phyloP scores from a whole-genome alignment of 2,888 invertebrate species.

The Caprella mutica region DNA sequence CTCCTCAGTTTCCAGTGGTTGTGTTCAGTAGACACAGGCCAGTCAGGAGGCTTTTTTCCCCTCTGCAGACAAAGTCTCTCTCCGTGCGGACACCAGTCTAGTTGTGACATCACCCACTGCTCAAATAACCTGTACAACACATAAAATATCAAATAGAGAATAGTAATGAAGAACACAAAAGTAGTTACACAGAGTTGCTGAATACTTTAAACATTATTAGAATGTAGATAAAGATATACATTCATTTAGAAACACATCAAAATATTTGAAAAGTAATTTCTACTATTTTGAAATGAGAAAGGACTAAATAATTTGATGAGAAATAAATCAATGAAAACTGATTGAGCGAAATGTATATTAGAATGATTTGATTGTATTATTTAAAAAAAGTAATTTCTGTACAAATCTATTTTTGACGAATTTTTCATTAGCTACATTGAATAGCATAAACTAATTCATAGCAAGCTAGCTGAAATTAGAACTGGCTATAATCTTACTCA shows the following conservation, averaged over 20 bases:
- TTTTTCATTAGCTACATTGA: too few species aligned
- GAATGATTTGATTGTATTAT: neutral
- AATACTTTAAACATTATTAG: neutral
- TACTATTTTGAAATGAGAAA: neutral
- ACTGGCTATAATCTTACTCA: too few species aligned
- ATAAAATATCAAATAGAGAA: neutral
- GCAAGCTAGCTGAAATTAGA: too few species aligned
- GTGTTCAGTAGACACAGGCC: constrained; percentile 21
- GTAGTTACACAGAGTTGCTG: neutral
- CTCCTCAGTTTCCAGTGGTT: constrained; percentile 17
- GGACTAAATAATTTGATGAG: neutral
- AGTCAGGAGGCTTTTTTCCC: constrained; percentile 17
- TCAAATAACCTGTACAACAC: constrained; percentile 25
- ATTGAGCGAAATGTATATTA: neutral
- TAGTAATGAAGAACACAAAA: neutral
- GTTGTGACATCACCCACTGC: constrained; percentile 25
- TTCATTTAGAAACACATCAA: neutral
- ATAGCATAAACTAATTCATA: too few species aligned
- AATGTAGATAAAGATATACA: constrained; percentile 7
- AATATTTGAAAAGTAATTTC: neutral
- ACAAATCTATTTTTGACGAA: too few species aligned
- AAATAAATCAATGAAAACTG: neutral
- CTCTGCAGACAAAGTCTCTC: constrained; percentile 30
- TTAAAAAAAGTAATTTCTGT: neutral
- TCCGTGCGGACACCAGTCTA: constrained; percentile 33